Conservation (phyloP, 2,797 vertebrate genomes). For the Sphenopsis melanotis region DNA sequence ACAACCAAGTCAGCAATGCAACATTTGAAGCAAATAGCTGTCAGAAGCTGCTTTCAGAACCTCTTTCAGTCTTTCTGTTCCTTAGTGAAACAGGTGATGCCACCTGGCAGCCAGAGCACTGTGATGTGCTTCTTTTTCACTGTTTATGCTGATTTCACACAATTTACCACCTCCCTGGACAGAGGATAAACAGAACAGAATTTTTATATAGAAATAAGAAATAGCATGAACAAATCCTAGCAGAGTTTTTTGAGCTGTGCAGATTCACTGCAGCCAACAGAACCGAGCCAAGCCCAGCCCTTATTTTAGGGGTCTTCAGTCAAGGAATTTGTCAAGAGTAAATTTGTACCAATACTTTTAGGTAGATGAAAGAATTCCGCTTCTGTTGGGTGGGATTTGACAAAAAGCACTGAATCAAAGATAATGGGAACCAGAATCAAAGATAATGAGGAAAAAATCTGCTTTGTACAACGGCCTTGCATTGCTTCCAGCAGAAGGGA, state of each 20-base stretch:
- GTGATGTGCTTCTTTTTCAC: background rate
- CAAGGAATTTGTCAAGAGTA: background rate
- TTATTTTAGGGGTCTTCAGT: background rate
- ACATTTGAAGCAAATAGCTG: background rate
- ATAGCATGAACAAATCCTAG: background rate
- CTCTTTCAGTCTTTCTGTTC: background rate
- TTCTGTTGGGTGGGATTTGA: background rate
- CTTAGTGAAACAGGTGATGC: background rate
- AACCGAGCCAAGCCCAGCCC: background rate
- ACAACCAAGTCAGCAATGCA: background rate
- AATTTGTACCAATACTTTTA: background rate
- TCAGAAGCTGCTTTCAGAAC: background rate
- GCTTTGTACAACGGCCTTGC: rapidly evolving
- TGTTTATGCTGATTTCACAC: background rate
- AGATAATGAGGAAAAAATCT: background rate
- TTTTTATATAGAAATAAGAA: background rate
- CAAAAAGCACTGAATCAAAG: background rate
- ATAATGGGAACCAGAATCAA: background rate
- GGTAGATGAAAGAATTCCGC: background rate
- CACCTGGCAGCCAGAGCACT: background rate
- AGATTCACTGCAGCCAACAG: background rate
- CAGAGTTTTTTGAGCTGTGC: background rate
- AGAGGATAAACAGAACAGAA: background rate
- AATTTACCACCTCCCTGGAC: background rate
- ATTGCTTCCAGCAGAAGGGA: background rate